Conservation (phyloP, 2,888 invertebrate species). For the Pollenia griseotomentosa region DNA sequence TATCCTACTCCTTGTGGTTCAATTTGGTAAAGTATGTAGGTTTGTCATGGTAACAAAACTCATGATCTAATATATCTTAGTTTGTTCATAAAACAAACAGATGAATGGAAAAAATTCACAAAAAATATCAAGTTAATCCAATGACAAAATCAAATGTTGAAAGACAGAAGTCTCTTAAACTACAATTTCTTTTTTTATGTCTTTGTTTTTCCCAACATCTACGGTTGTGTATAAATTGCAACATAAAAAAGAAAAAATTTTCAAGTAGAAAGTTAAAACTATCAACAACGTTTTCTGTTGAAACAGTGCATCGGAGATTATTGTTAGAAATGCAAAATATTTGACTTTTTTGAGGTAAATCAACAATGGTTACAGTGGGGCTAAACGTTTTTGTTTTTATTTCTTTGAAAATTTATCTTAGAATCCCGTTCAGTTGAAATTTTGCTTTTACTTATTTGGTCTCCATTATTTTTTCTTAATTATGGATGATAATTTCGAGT, state of each 20-base stretch:
- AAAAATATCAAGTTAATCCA: constrained; percentile 21
- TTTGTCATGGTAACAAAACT: constrained; percentile 41
- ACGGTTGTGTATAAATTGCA: not conserved
- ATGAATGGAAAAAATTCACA: not conserved
- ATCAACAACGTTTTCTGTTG: constrained; percentile 29
- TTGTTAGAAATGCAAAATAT: constrained; percentile 29
- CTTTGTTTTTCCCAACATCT: constrained; percentile 4
- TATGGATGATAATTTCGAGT: no score
- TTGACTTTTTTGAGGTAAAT: not conserved
- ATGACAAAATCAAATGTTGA: constrained; percentile 50
- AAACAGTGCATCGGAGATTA: constrained; percentile 24
- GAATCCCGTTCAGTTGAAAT: no score
- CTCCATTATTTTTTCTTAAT: no score
- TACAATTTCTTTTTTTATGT: constrained; percentile 1
- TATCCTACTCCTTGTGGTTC: not conserved
- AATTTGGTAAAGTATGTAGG: constrained; percentile 21
- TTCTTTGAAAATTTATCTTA: not conserved
- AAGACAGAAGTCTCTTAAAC: constrained; percentile 56
- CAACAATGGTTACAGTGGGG: constrained; percentile 18
- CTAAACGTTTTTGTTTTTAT: not conserved
- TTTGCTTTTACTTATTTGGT: no score
- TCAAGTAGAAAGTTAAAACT: not conserved
- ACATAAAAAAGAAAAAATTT: constrained; percentile 5
- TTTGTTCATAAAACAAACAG: constrained; percentile 12
- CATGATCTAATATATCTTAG: constrained; percentile 44